Conservation (phyloP, 2,888 invertebrate genomes). For the Flabesymbios commensalis region DNA sequence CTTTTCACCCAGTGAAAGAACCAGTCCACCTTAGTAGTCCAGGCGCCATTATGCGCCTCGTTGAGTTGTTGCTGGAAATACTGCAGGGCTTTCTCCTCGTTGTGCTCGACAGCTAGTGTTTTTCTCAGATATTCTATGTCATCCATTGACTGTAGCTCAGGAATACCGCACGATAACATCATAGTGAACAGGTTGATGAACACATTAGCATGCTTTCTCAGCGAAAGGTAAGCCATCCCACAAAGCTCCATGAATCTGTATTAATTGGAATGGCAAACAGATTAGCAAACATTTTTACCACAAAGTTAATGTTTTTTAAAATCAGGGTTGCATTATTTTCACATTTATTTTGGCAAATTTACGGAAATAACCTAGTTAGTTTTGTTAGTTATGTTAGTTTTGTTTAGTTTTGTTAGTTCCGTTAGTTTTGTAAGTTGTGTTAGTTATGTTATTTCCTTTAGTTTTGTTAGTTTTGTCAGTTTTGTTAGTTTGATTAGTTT, state of each 20-base stretch:
- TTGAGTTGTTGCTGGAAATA: conserved; percentile 66
- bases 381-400: too few species aligned
- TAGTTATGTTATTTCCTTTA: too few species aligned
- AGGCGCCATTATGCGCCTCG: conserved; percentile 67
- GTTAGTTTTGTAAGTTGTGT: too few species aligned
- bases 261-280: too few species aligned
- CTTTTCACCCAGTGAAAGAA: conserved; percentile 64
- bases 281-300: too few species aligned
- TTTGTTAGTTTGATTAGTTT: too few species aligned
- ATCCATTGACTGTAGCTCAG: conserved; percentile 66
- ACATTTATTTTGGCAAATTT: too few species aligned
- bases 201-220: conserved; percentile 66
- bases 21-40: conserved; percentile 70
- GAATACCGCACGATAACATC: conserved; percentile 69
- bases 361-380: too few species aligned
- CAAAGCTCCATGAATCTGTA: conserved; percentile 65
- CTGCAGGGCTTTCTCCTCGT: conserved; percentile 63
- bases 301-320: too few species aligned
- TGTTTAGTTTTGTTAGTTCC: too few species aligned
- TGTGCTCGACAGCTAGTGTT: conserved; percentile 25
- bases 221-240: conserved; percentile 65
- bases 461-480: too few species aligned
- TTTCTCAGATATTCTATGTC: conserved; percentile 63
- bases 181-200: conserved; percentile 68
- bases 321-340: too few species aligned